Evolutionary conservation across 2,888 invertebrate species (phyloP), one percentile per base, ranked within the genome.

Genomic region (Dioctria linearis): DNA sequence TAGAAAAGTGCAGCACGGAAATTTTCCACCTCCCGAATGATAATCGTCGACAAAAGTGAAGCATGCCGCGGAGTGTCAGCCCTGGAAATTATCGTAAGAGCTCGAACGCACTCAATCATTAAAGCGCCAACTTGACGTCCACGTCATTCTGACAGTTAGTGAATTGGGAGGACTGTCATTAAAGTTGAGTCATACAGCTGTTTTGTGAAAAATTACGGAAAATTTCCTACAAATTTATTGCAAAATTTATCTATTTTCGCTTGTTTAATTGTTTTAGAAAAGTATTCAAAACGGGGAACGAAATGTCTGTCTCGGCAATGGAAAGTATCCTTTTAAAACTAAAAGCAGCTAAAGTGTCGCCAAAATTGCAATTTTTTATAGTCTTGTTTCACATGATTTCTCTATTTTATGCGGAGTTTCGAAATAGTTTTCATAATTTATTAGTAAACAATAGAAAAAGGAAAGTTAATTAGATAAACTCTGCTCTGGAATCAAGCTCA

Each of bases 251-350:
- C 11, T 49, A 78, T 67, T 49, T 25, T 4, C 25, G 63, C 54
- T 40, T 66, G 39, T 25, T 25, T 57, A 42, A 46, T 71, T 71
- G 9, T 63, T 71, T n/a, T 11, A 43, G 65, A 71, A 82, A 84
- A 83, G 59, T 87, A 87, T 86, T 88, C 92, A 93, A 92, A 90
- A 93, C 94, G 95, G 95, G 95, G 88, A 95, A 95, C 92, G 95
- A 95, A 91, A 95, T 95, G 95, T 95, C 95, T 87, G 93, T 94
- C 85, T 93, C 95, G 84, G 93, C 94, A 86, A 96, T 96, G 95
- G 95, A 96, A 91, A 95, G 95, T 96, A 95, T 95, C 95, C 94
- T 95, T 94, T 93, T 90, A 82, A 84, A 67, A 84, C 65, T 39
- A 5, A 65, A 65, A 25, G 65, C 6, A 9, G 3, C 51, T 51